These are phyloP conservation scores for Nezara viridula DNA, from an alignment of 2,888 invertebrate genomes.

Conservation along the genomic window DNA sequence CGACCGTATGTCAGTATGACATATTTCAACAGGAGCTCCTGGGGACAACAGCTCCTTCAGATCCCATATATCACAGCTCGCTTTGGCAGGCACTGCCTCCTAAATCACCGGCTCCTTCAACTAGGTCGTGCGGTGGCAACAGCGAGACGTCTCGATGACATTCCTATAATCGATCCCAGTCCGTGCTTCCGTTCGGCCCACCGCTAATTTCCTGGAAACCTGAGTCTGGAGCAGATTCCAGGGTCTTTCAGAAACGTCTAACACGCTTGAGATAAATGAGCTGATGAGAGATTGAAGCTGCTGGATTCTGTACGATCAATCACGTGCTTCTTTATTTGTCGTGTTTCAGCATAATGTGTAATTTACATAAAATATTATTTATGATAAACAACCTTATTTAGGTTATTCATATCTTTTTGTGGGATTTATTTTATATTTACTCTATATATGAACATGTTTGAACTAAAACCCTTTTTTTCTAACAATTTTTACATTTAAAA, in stretches of 20 bases:
- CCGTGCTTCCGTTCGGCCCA: neutral
- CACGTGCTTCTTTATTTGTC: neutral
- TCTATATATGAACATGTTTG: too few relatives aligned
- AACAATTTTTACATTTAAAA: too few relatives aligned
- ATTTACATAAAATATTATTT: too few relatives aligned
- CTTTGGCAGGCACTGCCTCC: neutral
- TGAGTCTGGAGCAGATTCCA: neutral
- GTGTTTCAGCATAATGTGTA: too few relatives aligned
- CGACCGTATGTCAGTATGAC: neutral
- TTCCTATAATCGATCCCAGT: neutral
- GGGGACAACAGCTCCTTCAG: neutral
- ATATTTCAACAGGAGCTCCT: neutral
- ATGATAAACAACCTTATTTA: too few relatives aligned
- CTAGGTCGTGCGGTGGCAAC: neutral
- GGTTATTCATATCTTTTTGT: too few relatives aligned
- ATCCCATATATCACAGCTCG: neutral
- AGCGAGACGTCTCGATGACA: neutral
- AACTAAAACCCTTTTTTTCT: too few relatives aligned
- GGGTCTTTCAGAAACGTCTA: neutral
- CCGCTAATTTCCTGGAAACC: constrained; percentile 1
- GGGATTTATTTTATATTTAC: too few relatives aligned
- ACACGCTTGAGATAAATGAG: neutral
- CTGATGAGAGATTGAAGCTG: neutral
- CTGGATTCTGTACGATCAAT: neutral
- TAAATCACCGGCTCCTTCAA: neutral